Evolutionary conservation across 2,113 vertebrate genomes (phyloP), one percentile per base, ranked within the genome.

Genomic region (Hymenochirus boettgeri): DNA sequence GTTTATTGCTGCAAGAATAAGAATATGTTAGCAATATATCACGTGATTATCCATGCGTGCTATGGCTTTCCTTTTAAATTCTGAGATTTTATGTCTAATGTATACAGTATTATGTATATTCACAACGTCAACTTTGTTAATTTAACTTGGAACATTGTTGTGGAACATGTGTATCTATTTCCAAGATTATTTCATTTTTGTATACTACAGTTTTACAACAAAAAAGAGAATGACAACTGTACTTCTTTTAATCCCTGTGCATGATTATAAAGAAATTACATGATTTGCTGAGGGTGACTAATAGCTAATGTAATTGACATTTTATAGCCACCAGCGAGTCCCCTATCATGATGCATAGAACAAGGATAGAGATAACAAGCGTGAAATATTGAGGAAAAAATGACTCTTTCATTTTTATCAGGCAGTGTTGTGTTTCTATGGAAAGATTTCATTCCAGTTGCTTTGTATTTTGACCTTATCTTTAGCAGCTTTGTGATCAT

Each of bases 381-480:
- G 24, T 69, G 47, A 69, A 69, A 69, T 69, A 69, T 60, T 45
- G 56, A 58, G 45, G 55, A 63, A 31, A 60, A 65, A 57, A 57
- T 48, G 39, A 48, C 54, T 57, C 13, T 50, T 65, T 65, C 45
- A 57, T 65, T 65, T 31, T 67, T 67, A 67, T 67, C 64, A 52
- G 47, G 23, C 18, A 42, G 47, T 69, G 65, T 60, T 69, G 57
- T 46, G 65, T 57, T 52, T 69, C 50, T 58, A 51, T 69, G 56
- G 56, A 69, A 58, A 53, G 65, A 69, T 69, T 69, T 69, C 33
- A 69, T 69, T 69, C 47, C 19, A 35, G 65, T 60, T 24, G 65
- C 65, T 60, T 69, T 69, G 65, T 69, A 47, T 60, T 69, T 45
- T 69, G 46, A 69, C 65, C 65, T 69, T 69, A 69, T 69, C 65